Evolutionary conservation across 2,888 invertebrate genomes (phyloP).

Genomic region (Lucinisca nassula): DNA sequence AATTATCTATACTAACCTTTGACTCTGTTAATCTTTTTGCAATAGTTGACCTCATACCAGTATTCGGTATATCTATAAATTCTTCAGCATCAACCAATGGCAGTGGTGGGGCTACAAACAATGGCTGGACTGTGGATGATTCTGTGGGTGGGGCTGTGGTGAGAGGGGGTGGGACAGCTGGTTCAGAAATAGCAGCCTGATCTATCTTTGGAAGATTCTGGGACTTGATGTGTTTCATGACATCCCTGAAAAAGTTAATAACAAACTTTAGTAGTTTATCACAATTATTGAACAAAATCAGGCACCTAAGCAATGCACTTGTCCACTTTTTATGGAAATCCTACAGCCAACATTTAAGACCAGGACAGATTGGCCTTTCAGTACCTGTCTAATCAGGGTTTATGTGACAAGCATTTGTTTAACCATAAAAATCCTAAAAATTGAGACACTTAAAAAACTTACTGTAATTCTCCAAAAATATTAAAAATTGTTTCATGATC

Average conservation of each 20-base stretch:
- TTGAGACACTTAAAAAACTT: too few relatives aligned
- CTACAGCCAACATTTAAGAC: too few relatives aligned
- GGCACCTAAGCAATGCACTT: too few relatives aligned
- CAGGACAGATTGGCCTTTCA: too few relatives aligned
- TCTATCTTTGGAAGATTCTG: conserved; percentile 78
- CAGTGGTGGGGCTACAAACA: conserved; percentile 37
- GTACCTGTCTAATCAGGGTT: too few relatives aligned
- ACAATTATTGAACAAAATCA: too few relatives aligned
- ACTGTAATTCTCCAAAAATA: too few relatives aligned
- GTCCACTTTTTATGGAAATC: too few relatives aligned
- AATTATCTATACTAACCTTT: conserved; percentile 89
- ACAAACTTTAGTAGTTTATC: too few relatives aligned
- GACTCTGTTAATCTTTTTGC: conserved; percentile 91
- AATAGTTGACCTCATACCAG: conserved; percentile 90
- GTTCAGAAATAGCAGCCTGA: conserved; percentile 11
- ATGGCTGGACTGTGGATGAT: conserved; percentile 72
- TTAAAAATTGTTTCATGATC: too few relatives aligned
- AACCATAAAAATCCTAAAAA: too few relatives aligned
- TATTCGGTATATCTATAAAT: conserved; percentile 90
- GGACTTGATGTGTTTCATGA: conserved; percentile 79
- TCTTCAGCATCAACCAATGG: conserved; percentile 62
- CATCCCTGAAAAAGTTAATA: conserved; percentile 82
- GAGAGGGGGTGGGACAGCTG: conserved; percentile 3
- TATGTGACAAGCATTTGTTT: too few relatives aligned
- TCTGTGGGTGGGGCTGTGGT: conserved; percentile 72